Percentiles rank a stretch among this genome's conserved stretches.
These are phyloP conservation scores for Cancer borealis DNA, from an alignment of 2,888 invertebrate species.

Conservation along the genomic window DNA sequence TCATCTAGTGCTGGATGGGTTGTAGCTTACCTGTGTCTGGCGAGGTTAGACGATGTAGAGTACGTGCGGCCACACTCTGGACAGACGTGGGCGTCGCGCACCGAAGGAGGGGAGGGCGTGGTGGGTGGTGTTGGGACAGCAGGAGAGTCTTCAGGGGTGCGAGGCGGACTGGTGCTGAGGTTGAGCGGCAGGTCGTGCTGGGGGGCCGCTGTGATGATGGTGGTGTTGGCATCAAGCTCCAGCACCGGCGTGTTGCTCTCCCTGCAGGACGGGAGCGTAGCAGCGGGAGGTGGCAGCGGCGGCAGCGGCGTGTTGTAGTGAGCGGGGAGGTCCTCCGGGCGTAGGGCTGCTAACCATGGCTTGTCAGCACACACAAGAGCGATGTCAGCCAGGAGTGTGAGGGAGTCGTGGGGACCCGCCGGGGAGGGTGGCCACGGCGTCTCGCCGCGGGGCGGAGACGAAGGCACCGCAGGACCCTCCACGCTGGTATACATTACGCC, in stretches of 20 bases:
- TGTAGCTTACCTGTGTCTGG: constrained; percentile 81
- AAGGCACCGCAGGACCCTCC: constrained; percentile 42
- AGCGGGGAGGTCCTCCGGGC: constrained; percentile 66
- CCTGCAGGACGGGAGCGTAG: constrained; percentile 17
- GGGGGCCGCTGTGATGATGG: constrained; percentile 63
- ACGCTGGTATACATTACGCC: constrained; percentile 37
- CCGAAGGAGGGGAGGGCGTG: constrained; percentile 58
- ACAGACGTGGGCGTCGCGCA: constrained; percentile 69
- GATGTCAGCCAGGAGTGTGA: constrained; percentile 76
- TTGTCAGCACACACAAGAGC: constrained; percentile 75
- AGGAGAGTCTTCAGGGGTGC: constrained; percentile 49
- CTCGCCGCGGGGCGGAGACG: constrained; percentile 55
- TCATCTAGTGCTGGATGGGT: not conserved
- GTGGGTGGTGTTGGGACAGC: constrained; percentile 64
- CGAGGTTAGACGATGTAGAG: constrained; percentile 82
- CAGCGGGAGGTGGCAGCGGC: not conserved
- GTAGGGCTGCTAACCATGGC: constrained; percentile 67
- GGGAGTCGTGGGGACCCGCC: constrained; percentile 70
- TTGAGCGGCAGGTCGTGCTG: constrained; percentile 71
- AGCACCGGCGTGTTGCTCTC: constrained; percentile 63
- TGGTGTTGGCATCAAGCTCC: constrained; percentile 69
- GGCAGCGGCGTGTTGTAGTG: constrained; percentile 64
- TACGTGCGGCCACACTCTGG: constrained; percentile 82
- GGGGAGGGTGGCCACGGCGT: constrained; percentile 69
- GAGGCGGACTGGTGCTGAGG: constrained; percentile 68